Evolutionary conservation across 2,888 invertebrate species (phyloP).

Genomic region (Sphinx pinastri): DNA sequence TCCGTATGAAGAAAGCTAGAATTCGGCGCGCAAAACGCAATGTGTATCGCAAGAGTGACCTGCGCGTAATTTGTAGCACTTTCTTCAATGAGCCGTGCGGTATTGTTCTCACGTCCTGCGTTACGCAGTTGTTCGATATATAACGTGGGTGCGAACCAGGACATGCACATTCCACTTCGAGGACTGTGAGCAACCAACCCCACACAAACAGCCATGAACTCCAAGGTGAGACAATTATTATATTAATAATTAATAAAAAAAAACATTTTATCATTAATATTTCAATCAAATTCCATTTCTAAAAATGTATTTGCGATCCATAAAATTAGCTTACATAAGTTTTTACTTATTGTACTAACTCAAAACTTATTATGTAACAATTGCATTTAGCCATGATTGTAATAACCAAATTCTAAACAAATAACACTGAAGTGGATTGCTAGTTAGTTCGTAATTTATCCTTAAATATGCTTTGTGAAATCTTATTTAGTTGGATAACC

Average conservation of each 20-base stretch:
- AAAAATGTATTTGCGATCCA: not conserved
- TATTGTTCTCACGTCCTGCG: constrained; percentile 76
- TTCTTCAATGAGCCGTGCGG: constrained; percentile 73
- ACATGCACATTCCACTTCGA: constrained; percentile 68
- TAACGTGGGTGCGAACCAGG: constrained; percentile 58
- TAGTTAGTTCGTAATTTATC: no score
- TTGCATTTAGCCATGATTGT: no score
- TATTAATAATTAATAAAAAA: not conserved
- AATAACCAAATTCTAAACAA: no score
- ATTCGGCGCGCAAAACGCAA: constrained; percentile 51
- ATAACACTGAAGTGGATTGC: no score
- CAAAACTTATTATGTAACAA: no score
- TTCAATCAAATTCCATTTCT: not conserved
- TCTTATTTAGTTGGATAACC: no score
- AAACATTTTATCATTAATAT: not conserved
- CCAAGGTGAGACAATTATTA: constrained; percentile 65
- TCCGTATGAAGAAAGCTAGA: constrained; percentile 41
- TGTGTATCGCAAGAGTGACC: constrained; percentile 59
- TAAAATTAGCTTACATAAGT: no score
- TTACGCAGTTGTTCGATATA: constrained; percentile 76
- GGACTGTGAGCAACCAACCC: constrained; percentile 68
- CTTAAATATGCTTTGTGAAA: no score
- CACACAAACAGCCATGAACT: constrained; percentile 76
- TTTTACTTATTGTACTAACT: no score
- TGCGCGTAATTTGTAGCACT: constrained; percentile 70